A percentile compares a stretch with the other conserved stretches of the same genome.
phyloP scores from a whole-genome alignment of 1,140 invertebrate species.

The Euglossa dilemma region DNA sequence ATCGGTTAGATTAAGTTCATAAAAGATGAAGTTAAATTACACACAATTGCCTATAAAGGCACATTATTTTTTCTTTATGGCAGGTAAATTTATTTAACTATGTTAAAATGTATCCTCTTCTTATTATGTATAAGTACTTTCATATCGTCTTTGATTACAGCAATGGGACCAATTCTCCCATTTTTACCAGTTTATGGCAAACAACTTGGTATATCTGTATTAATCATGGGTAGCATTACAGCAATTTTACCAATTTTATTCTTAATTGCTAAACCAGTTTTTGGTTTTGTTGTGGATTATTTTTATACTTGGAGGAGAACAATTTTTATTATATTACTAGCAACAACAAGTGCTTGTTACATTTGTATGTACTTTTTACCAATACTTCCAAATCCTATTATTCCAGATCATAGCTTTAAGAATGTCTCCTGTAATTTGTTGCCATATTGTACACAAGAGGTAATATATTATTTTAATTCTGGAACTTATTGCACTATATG shows the following conservation, averaged over 20 bases:
- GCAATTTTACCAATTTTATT: conserved; percentile 88
- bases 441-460: conserved; percentile 66
- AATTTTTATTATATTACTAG: conserved; percentile 87
- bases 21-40: conserved; percentile 85
- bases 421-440: conserved; percentile 68
- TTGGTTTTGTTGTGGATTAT: conserved; percentile 88
- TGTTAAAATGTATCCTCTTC: background rate
- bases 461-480: conserved; percentile 40
- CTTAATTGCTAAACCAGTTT: conserved; percentile 87
- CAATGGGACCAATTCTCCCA: conserved; percentile 89
- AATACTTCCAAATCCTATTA: conserved; percentile 71
- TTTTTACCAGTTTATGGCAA: conserved; percentile 89
- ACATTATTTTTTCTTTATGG: conserved; percentile 92
- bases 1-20: background rate
- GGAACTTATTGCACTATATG: background rate
- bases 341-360: conserved; percentile 85
- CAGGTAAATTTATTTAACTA: conserved; percentile 83
- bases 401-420: conserved; percentile 66
- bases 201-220: conserved; percentile 88
- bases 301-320: conserved; percentile 85
- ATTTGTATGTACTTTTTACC: conserved; percentile 87
- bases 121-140: background rate
- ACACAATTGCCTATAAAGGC: conserved; percentile 89
- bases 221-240: conserved; percentile 88
- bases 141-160: conserved; percentile 81